A percentile compares a stretch with the other conserved stretches of the same genome.
Conservation (phyloP, 2,888 invertebrate genomes). For the Rotaria magnacalcarata region DNA sequence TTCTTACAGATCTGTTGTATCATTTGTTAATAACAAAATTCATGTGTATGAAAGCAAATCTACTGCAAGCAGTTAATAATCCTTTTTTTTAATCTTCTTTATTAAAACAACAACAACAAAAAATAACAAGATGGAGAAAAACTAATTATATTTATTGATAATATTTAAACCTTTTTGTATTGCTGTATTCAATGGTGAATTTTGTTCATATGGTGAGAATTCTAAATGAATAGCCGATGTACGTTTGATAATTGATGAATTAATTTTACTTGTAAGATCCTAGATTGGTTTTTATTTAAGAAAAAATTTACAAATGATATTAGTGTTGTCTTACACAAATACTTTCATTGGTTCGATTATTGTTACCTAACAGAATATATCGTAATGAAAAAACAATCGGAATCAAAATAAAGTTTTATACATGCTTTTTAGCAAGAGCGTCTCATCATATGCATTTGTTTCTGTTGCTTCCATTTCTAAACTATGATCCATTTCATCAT, state of each 20-base stretch:
- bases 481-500: not conserved
- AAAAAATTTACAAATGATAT: not conserved
- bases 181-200: not conserved
- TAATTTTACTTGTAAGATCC: not conserved
- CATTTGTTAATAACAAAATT: too few relatives aligned
- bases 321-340: conserved; percentile 5
- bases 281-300: not conserved
- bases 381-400: not conserved
- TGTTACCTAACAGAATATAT: not conserved
- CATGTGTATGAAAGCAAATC: too few relatives aligned
- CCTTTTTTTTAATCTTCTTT: not conserved
- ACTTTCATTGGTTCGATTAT: not conserved
- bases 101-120: not conserved
- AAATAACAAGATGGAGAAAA: not conserved
- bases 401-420: not conserved
- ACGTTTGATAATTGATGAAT: not conserved
- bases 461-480: not conserved
- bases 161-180: conserved; percentile 8
- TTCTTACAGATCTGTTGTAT: too few relatives aligned
- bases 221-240: not conserved
- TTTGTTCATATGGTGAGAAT: not conserved
- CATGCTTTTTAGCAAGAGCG: not conserved
- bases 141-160: not conserved
- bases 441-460: not conserved
- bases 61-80: too few relatives aligned